phyloP scores from a whole-genome alignment of 2,888 invertebrate species.

The Diogma glabrata region DNA sequence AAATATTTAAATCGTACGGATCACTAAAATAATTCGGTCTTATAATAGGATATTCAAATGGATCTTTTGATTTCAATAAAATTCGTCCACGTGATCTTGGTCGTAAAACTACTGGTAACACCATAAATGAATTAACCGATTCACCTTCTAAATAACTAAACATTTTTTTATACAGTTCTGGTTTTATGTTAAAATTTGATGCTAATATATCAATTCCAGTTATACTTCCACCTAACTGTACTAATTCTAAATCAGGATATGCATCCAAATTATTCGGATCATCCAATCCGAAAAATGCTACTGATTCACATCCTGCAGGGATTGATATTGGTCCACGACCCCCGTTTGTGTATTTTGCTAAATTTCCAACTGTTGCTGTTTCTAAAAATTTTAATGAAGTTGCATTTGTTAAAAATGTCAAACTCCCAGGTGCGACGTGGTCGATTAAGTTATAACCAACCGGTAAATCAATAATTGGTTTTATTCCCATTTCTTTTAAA shows the following conservation, averaged over 20 bases:
- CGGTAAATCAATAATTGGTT: conserved; percentile 44
- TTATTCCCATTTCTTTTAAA: conserved; percentile 40
- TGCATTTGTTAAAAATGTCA: conserved; percentile 48
- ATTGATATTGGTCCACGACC: conserved; percentile 35
- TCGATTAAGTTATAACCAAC: conserved; percentile 54
- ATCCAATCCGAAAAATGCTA: conserved; percentile 50
- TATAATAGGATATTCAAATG: conserved; percentile 51
- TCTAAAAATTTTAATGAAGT: conserved; percentile 22
- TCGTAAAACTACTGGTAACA: conserved; percentile 51
- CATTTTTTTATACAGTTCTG: conserved; percentile 34
- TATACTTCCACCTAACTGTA: conserved; percentile 46
- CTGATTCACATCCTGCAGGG: conserved; percentile 48
- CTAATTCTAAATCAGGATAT: conserved; percentile 59
- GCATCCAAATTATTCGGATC: conserved; percentile 38
- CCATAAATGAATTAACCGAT: conserved; percentile 40
- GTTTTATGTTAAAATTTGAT: conserved; percentile 36
- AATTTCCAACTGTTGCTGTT: neutral
- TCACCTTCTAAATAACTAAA: conserved; percentile 33
- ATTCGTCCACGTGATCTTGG: conserved; percentile 58
- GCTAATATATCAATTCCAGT: conserved; percentile 27
- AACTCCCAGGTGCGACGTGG: conserved; percentile 47
- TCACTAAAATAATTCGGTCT: conserved; percentile 56
- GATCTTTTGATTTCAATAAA: conserved; percentile 51
- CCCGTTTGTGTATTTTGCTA: neutral
- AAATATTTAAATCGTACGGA: conserved; percentile 48